phyloP scores from a whole-genome alignment of 2,113 vertebrate species.

The Steatornis caripensis region DNA sequence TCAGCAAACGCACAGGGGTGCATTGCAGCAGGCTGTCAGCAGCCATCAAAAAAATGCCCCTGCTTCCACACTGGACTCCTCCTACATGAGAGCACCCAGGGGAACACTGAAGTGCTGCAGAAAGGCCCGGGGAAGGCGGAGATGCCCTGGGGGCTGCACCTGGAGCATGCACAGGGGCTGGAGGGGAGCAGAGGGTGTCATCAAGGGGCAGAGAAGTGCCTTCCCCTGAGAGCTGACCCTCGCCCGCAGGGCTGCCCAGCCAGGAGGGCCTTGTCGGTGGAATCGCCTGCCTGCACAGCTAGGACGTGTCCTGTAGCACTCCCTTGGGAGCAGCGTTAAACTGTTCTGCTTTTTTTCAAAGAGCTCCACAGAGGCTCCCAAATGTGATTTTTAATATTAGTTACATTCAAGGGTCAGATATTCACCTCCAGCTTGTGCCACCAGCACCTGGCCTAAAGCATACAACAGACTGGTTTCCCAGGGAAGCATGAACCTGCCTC shows the following conservation, averaged over 20 bases:
- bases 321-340: neutral
- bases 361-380: neutral
- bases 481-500: neutral
- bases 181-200: neutral
- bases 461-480: neutral
- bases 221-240: neutral
- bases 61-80: neutral
- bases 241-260: fast-evolving
- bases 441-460: neutral
- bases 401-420: neutral
- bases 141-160: fast-evolving
- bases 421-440: neutral
- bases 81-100: fast-evolving
- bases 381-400: neutral
- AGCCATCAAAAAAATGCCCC: neutral
- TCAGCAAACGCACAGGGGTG: neutral
- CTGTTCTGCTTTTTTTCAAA: neutral
- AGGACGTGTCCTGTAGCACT: neutral
- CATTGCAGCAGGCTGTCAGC: neutral
- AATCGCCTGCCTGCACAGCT: neutral
- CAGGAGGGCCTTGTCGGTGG: neutral
- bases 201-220: neutral
- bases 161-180: neutral
- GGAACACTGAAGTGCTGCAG: neutral
- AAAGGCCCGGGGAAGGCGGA: neutral